These are phyloP conservation scores for Ridgeia piscesae DNA, from an alignment of 1,140 invertebrate species.

Conservation along the genomic window DNA sequence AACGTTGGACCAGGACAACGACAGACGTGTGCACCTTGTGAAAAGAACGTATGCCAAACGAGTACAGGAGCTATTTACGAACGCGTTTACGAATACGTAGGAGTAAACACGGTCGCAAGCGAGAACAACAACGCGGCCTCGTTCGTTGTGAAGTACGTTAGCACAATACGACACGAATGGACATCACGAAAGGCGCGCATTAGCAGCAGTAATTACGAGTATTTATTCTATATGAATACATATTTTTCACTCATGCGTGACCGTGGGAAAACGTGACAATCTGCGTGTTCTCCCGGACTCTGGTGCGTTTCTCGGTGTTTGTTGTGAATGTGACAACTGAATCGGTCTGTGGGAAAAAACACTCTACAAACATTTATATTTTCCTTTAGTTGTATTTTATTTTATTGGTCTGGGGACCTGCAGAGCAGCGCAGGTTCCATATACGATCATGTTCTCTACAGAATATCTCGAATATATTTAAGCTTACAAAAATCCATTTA, in stretches of 20 bases:
- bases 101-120: not conserved
- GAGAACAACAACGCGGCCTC: too few relatives aligned
- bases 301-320: too few relatives aligned
- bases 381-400: too few relatives aligned
- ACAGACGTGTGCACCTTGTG: not conserved
- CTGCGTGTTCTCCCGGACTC: not conserved
- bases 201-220: not conserved
- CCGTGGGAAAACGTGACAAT: not conserved
- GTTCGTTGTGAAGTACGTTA: not conserved
- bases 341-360: too few relatives aligned
- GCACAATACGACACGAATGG: not conserved
- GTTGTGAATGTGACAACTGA: not conserved
- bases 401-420: too few relatives aligned
- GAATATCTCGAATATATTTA: too few relatives aligned
- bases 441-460: too few relatives aligned
- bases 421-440: too few relatives aligned
- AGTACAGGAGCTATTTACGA: not conserved
- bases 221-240: not conserved
- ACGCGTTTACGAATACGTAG: not conserved
- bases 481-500: too few relatives aligned
- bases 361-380: too few relatives aligned
- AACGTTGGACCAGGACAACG: not conserved
- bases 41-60: not conserved
- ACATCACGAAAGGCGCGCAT: not conserved
- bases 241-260: not conserved